phyloP scores from a whole-genome alignment of 1,140 invertebrate genomes.

The Dreissena rostriformis region DNA sequence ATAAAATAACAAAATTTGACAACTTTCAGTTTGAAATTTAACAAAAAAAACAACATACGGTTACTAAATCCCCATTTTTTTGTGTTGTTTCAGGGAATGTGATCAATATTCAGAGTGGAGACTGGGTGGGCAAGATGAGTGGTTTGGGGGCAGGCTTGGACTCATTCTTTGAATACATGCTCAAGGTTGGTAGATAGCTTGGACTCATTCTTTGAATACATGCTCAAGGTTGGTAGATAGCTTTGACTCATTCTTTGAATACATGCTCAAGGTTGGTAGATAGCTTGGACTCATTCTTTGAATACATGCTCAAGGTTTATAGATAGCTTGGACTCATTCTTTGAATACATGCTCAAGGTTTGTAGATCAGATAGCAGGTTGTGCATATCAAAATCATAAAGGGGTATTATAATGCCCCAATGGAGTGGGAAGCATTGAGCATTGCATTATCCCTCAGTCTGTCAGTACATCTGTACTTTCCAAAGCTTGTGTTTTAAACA shows the following conservation, averaged over 20 bases:
- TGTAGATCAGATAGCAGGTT: background rate
- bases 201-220: conserved; percentile 88
- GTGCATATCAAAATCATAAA: too few relatives aligned
- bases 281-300: conserved; percentile 88
- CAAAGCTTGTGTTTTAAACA: too few relatives aligned
- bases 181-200: conserved; percentile 85
- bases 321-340: conserved; percentile 86
- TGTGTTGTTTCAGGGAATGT: conserved; percentile 83
- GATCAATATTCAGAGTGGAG: conserved; percentile 86
- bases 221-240: conserved; percentile 85
- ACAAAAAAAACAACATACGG: too few relatives aligned
- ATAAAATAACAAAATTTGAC: too few relatives aligned
- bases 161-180: conserved; percentile 88
- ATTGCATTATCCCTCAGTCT: too few relatives aligned
- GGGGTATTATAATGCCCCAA: too few relatives aligned
- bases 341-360: conserved; percentile 87
- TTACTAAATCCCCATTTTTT: too few relatives aligned
- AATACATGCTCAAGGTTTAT: conserved; percentile 86
- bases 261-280: conserved; percentile 85
- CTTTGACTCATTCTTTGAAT: conserved; percentile 88
- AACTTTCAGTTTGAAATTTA: background rate
- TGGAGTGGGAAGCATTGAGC: too few relatives aligned
- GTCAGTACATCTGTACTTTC: too few relatives aligned
- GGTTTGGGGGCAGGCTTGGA: conserved; percentile 88
- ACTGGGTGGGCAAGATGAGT: conserved; percentile 85